Conservation (phyloP, 2,888 invertebrate species). For the Nematopogon swammerdamellus region DNA sequence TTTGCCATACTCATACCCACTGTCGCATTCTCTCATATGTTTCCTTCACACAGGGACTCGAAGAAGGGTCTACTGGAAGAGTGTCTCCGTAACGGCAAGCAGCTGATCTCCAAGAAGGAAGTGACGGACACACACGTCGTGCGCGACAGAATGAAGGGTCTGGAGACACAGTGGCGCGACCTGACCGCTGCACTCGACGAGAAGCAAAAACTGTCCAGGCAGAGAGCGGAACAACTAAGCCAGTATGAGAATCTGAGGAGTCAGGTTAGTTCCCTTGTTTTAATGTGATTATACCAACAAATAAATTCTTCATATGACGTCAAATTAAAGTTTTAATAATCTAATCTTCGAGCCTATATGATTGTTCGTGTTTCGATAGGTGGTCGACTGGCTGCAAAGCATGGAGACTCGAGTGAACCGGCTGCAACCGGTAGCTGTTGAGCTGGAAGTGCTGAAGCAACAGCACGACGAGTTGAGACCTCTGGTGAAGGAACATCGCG, state of each 20-base stretch:
- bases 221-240: constrained; percentile 79
- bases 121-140: constrained; percentile 83
- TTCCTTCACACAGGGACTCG: constrained; percentile 38
- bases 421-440: constrained; percentile 83
- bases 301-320: neutral
- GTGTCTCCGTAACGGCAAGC: constrained; percentile 76
- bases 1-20: too few species aligned
- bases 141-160: constrained; percentile 78
- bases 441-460: constrained; percentile 76
- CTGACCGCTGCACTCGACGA: constrained; percentile 79
- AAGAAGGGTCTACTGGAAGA: constrained; percentile 71
- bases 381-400: constrained; percentile 78
- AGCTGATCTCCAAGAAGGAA: constrained; percentile 78
- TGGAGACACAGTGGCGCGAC: constrained; percentile 89
- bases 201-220: constrained; percentile 77
- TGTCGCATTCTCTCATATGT: neutral
- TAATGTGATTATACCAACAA: too few species aligned
- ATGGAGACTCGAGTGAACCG: constrained; percentile 76
- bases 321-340: too few species aligned
- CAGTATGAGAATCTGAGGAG: constrained; percentile 83
- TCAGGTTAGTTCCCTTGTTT: constrained; percentile 60
- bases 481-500: constrained; percentile 83
- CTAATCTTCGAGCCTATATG: too few species aligned
- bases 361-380: constrained; percentile 38
- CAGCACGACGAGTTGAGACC: constrained; percentile 85